Evolutionary conservation across 2,888 invertebrate species (phyloP), one percentile per base, ranked within the genome.

Genomic region (Nomada flava): DNA sequence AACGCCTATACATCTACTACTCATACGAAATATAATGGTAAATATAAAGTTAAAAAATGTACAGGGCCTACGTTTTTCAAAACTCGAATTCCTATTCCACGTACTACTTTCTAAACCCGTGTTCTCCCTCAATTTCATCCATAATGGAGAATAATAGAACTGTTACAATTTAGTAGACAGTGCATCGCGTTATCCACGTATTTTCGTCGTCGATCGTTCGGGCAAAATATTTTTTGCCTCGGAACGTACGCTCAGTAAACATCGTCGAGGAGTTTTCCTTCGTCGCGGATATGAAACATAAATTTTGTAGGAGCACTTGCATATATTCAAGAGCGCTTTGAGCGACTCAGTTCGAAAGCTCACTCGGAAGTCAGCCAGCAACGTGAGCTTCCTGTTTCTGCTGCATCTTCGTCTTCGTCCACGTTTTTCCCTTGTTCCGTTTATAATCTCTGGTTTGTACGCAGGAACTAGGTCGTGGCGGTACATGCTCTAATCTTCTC

Each of bases 251-350:
- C 44, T 62, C 29, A 42, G 60, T 64, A 68, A 75, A 75, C 67
- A 81, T 29, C 82, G 50, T 44, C 20, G 23, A 20, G 65, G 47
- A 55, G 50, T 82, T 76, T 64, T 50, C 75, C 74, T 63, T 68
- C 36, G 55, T 36, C 26, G 60, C 23, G 63, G 57, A 68, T 67
- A 65, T 50, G 82, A 82, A 76, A 82, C 82, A 69, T 82, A 82
- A 82, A 82, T 82, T 76, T 76, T 42, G 57, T 15, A 55, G 44
- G 67, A 75, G 71, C 62, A 67, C 79, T 70, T 72, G 68, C 64
- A 75, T 69, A 70, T 72, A 84, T 84, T 79, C 71, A 60, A 78
- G 75, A 69, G 72, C 59, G 75, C 75, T 84, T 83, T 59, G 75
- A 76, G 60, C 63, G 26, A 47, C 20, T 64, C 36, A 62, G 79